Evolutionary conservation across 2,888 invertebrate species (phyloP).

Genomic region (Clepsis dumicolana): DNA sequence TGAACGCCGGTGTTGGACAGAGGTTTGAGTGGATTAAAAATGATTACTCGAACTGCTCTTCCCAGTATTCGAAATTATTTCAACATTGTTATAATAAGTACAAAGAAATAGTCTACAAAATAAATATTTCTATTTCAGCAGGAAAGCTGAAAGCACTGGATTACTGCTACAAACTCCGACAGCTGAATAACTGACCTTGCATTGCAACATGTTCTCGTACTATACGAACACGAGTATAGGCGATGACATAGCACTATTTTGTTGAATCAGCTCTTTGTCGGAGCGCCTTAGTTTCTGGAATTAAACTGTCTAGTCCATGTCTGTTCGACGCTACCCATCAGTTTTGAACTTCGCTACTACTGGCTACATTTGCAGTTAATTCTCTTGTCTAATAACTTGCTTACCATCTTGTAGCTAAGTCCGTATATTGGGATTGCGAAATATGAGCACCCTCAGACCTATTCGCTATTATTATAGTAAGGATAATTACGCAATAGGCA

Average conservation of each 20-base stretch:
- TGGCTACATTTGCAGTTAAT: constrained; percentile 34
- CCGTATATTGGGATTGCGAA: constrained; percentile 18
- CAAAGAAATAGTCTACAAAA: neutral
- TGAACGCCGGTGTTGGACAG: constrained; percentile 37
- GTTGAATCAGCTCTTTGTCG: constrained; percentile 37
- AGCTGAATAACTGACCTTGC: constrained; percentile 1
- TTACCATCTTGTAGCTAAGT: constrained; percentile 8
- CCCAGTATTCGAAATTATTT: neutral
- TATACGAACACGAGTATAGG: neutral
- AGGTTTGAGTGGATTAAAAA: constrained; percentile 21
- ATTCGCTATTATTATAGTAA: neutral
- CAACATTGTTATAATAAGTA: neutral
- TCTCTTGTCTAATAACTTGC: constrained; percentile 32
- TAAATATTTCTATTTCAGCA: neutral
- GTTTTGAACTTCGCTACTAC: constrained; percentile 34
- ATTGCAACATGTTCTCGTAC: neutral
- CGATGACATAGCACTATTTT: constrained; percentile 28
- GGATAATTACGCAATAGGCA: neutral
- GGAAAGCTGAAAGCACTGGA: neutral
- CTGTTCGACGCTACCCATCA: constrained; percentile 32
- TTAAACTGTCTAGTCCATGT: constrained; percentile 43
- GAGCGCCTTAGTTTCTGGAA: constrained; percentile 40
- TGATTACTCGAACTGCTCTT: neutral
- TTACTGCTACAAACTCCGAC: neutral
- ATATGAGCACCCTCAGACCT: constrained; percentile 5